These are phyloP conservation scores for Heliopora coerulea DNA, from an alignment of 92 coral and sea anemone species.

Conservation along the genomic window DNA sequence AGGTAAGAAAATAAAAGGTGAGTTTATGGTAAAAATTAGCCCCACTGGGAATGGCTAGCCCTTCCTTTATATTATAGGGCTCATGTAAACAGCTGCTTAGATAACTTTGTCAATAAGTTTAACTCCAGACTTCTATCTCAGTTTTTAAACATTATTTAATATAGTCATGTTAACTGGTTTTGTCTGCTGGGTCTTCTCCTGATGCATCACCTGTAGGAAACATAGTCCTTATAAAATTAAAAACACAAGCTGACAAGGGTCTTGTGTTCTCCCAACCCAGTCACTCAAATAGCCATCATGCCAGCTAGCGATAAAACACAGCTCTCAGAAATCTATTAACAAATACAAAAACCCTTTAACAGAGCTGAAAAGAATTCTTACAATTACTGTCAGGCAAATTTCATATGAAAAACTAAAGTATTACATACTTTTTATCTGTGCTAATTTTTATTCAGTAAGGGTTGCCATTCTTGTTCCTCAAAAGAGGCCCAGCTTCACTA, in stretches of 20 bases:
- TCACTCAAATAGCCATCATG: slow-evolving; percentile 39
- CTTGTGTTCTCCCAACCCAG: slow-evolving; percentile 41
- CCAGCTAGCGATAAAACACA: slow-evolving; percentile 41
- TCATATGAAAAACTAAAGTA: neutral
- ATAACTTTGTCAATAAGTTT: too few relatives aligned
- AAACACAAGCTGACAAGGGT: slow-evolving; percentile 42
- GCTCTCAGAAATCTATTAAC: slow-evolving; percentile 17
- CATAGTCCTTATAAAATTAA: slow-evolving; percentile 18
- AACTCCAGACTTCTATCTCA: too few relatives aligned
- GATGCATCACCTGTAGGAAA: slow-evolving; percentile 42
- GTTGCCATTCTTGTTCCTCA: neutral
- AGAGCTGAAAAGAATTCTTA: neutral
- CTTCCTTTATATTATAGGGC: too few relatives aligned
- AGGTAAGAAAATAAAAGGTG: too few relatives aligned
- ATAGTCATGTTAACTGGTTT: slow-evolving; percentile 12
- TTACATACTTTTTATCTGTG: slow-evolving; percentile 8
- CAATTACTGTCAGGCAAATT: neutral
- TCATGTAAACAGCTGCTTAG: too few relatives aligned
- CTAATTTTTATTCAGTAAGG: slow-evolving; percentile 8
- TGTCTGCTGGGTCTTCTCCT: slow-evolving; percentile 35
- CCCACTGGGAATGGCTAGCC: too few relatives aligned
- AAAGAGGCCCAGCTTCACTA: slow-evolving; percentile 33
- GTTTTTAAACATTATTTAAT: too few relatives aligned
- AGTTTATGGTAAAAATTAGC: too few relatives aligned
- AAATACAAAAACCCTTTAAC: neutral